Evolutionary conservation across 2,113 vertebrate species (phyloP).

Genomic region (Apodemus sylvaticus): DNA sequence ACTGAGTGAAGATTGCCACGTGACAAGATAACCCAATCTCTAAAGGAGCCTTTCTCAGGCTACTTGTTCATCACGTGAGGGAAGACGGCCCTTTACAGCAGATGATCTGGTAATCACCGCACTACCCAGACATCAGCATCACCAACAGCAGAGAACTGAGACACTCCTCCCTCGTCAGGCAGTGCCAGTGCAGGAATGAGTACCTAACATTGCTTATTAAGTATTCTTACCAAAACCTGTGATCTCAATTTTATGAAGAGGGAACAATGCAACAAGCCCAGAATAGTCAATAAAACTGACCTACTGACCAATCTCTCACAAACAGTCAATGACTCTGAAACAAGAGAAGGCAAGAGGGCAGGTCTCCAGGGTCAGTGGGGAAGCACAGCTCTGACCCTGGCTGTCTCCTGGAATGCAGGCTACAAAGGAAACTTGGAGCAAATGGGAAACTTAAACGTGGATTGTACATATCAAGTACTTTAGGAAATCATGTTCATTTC

Average conservation of each 20-base stretch:
- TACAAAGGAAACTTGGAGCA: background rate
- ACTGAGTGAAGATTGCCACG: background rate
- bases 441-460: background rate
- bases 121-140: background rate
- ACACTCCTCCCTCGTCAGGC: background rate
- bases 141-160: background rate
- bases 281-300: background rate
- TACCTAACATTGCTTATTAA: background rate
- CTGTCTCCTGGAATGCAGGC: background rate
- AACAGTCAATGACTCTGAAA: background rate
- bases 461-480: background rate
- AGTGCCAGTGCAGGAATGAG: background rate
- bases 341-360: background rate
- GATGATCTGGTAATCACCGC: background rate
- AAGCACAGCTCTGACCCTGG: background rate
- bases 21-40: background rate
- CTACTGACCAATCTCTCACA: background rate
- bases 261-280: background rate
- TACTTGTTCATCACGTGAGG: background rate
- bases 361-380: background rate
- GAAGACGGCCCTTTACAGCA: background rate
- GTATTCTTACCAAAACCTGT: background rate
- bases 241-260: background rate
- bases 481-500: background rate
- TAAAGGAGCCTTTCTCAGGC: constrained; percentile 13